Evolutionary conservation across 2,113 vertebrate genomes (phyloP), one percentile per base, ranked within the genome.

Genomic region (Lampris incognitus): DNA sequence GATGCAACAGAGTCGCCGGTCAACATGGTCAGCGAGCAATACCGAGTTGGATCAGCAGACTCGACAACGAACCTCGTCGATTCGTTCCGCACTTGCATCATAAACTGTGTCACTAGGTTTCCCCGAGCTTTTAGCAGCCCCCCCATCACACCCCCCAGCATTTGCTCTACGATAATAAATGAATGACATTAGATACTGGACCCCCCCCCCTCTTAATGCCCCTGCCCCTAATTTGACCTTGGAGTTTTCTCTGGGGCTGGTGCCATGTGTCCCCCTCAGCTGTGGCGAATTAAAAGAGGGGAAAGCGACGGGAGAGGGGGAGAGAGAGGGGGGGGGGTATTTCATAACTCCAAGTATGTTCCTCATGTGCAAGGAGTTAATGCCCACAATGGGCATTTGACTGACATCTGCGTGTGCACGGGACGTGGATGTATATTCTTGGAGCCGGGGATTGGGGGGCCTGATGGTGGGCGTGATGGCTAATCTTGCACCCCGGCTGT

Each of bases 191-290:
- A 72, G 78, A 87, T 76, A 75, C 66, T 55, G 72, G 55, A 38
- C 60, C 67, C 49, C 69, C 81, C 78, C 76, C 49, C 7, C 39
- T 78, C 82, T 69, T 68, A 41, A 74, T 3, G 70, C 85, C 74
- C 70, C 61, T 86, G 84, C 82, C 86, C 86, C 1, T n/a, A 74
- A 74, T 87, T 72, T 91, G 89, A 92, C 89, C 92, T 91, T 92
- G 86, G 77, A 50, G 59, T 24, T 79, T 82, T 81, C 91, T 87
- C 85, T 0, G 71, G 90, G 88, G 88, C 86, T 82, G 64, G 72
- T 57, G 82, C 85, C 88, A 92, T 92, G 83, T 92, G 91, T 92
- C 88, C 79, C 24, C 85, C 48, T 92, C 92, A 94, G 92, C 92
- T 94, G 93, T 91, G 90, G 68, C 67, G 91, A 86, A 87, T 82